A percentile compares a stretch with the other conserved stretches of the same genome.
Conservation (phyloP, 2,113 vertebrate genomes). For the Sturnus vulgaris region DNA sequence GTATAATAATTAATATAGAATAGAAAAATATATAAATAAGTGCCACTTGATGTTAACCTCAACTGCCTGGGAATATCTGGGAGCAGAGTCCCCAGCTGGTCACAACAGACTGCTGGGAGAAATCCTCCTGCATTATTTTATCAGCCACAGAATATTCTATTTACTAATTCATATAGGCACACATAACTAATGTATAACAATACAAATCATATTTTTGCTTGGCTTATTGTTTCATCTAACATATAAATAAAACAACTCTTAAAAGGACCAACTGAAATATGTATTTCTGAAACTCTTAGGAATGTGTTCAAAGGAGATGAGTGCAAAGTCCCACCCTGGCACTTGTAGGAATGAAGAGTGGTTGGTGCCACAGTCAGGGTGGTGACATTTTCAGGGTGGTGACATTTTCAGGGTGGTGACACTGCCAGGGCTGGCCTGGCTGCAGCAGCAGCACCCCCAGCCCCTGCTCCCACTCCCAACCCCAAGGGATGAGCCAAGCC, state of each 20-base stretch:
- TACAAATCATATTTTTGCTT: neutral
- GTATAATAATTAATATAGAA: neutral
- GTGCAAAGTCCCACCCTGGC: accelerated
- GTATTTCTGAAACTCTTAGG: neutral
- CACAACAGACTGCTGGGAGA: neutral
- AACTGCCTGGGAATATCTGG: neutral
- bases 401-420: accelerated
- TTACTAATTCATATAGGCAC: neutral
- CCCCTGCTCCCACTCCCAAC: neutral
- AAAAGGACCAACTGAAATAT: accelerated
- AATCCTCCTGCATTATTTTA: neutral
- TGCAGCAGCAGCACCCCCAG: neutral
- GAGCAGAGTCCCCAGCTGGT: neutral
- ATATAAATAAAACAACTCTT: neutral
- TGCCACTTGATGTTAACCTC: neutral
- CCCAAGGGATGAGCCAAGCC: neutral
- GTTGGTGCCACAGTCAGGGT: neutral
- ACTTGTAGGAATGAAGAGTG: accelerated
- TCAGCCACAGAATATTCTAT: accelerated
- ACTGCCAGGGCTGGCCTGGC: accelerated
- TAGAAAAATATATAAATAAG: neutral
- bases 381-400: accelerated
- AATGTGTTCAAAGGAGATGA: accelerated
- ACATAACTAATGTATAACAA: accelerated
- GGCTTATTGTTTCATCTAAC: neutral